Percentiles rank a stretch among this genome's conserved stretches.
These are phyloP conservation scores for Typhlichthys eigenmanni DNA, from an alignment of 2,797 vertebrate genomes.

Conservation along the genomic window DNA sequence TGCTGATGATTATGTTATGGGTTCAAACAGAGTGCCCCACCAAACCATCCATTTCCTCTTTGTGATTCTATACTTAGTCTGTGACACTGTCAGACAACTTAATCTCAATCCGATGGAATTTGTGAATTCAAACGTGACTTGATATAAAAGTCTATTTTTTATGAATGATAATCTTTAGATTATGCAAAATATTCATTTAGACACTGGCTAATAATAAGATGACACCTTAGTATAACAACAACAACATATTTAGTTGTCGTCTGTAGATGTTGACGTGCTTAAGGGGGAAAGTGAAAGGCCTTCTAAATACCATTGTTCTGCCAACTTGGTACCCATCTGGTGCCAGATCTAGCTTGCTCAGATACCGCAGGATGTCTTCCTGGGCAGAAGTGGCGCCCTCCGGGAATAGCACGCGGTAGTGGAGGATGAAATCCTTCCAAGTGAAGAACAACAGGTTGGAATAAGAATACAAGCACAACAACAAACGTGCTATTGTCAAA, in stretches of 20 bases:
- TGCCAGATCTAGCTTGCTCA: constrained; percentile 81
- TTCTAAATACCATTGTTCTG: constrained; percentile 86
- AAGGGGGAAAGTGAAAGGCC: not conserved
- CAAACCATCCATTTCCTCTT: constrained; percentile 6
- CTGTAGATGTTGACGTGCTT: not conserved
- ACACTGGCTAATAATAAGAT: not conserved
- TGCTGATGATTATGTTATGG: constrained; percentile 36
- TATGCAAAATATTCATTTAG: not conserved
- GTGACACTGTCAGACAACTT: not conserved
- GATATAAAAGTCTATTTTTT: not conserved
- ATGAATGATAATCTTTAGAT: not conserved
- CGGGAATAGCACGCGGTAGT: constrained; percentile 90
- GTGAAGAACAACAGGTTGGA: constrained; percentile 2
- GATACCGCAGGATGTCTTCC: constrained; percentile 84
- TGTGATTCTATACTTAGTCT: constrained; percentile 30
- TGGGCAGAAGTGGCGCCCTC: constrained; percentile 78
- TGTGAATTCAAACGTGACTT: not conserved
- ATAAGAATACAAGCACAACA: constrained; percentile 11
- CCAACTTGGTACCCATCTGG: constrained; percentile 93
- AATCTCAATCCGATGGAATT: not conserved
- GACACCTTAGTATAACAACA: not conserved
- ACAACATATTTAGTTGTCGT: not conserved
- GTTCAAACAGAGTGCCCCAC: constrained; percentile 26
- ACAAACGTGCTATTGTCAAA: not conserved
- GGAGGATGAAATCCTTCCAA: constrained; percentile 89